Percentiles rank a stretch among this genome's conserved stretches.
These are phyloP conservation scores for Cyclina sinensis DNA, from an alignment of 1,140 invertebrate genomes.

Conservation along the genomic window DNA sequence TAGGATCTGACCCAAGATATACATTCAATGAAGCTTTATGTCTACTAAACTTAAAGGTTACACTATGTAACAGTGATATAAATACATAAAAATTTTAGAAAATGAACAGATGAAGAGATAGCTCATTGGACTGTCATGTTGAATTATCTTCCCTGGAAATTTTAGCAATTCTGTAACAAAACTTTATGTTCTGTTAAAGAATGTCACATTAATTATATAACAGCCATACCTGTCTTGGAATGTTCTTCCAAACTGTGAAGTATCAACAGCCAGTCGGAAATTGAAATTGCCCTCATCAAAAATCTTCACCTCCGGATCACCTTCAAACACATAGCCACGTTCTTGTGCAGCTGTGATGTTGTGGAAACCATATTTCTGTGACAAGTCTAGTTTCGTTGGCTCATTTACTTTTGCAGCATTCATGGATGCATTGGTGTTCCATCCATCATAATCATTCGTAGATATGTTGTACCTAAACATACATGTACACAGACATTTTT, in stretches of 20 bases:
- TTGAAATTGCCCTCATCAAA: conserved; percentile 82
- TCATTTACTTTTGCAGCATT: conserved; percentile 68
- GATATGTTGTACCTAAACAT: conserved; percentile 86
- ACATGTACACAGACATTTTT: too few relatives aligned
- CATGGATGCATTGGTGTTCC: conserved; percentile 75
- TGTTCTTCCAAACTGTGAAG: conserved; percentile 84
- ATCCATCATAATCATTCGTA: conserved; percentile 84
- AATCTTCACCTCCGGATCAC: conserved; percentile 83
- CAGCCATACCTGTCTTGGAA: conserved; percentile 85
- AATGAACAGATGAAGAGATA: too few relatives aligned
- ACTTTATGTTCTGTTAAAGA: too few relatives aligned
- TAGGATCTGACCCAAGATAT: too few relatives aligned
- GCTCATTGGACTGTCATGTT: too few relatives aligned
- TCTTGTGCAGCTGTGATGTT: conserved; percentile 69
- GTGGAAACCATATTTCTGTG: conserved; percentile 77
- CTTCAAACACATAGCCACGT: conserved; percentile 84
- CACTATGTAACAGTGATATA: too few relatives aligned
- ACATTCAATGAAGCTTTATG: too few relatives aligned
- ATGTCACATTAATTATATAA: too few relatives aligned
- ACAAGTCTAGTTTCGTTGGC: conserved; percentile 74
- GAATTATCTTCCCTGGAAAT: too few relatives aligned
- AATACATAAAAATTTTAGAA: too few relatives aligned
- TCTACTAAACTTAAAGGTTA: too few relatives aligned
- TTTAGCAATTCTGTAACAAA: too few relatives aligned
- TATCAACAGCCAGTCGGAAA: conserved; percentile 84